phyloP scores from a whole-genome alignment of 2,888 invertebrate species.

The Meteorus cinctellus region DNA sequence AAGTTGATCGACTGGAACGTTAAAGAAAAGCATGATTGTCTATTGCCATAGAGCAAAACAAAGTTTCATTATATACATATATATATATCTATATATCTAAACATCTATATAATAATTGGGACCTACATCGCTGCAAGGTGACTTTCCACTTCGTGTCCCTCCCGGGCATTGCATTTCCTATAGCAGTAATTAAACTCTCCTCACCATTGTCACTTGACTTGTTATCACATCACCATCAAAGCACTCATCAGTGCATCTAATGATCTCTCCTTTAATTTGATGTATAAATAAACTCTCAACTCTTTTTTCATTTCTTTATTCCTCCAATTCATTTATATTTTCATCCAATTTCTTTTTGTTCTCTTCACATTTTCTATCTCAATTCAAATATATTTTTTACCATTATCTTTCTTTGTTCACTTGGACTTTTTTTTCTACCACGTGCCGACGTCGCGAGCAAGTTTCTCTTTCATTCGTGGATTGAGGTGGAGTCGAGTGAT shows the following conservation, averaged over 20 bases:
- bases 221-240: slow-evolving; percentile 44
- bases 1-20: slow-evolving; percentile 49
- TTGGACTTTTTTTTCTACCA: slow-evolving; percentile 43
- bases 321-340: background rate
- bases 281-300: background rate
- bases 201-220: slow-evolving; percentile 58
- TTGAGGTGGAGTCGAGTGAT: slow-evolving; percentile 48
- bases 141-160: slow-evolving; percentile 51
- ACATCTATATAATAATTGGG: slow-evolving; percentile 3
- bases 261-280: background rate
- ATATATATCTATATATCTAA: background rate
- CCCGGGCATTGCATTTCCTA: slow-evolving; percentile 48
- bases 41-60: slow-evolving; percentile 6
- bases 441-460: slow-evolving; percentile 56
- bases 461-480: slow-evolving; percentile 69
- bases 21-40: slow-evolving; percentile 47
- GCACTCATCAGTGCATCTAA: slow-evolving; percentile 24
- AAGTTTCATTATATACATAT: slow-evolving; percentile 6
- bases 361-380: background rate
- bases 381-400: slow-evolving; percentile 40
- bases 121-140: slow-evolving; percentile 33
- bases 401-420: slow-evolving; percentile 36
- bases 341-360: background rate
- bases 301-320: slow-evolving; percentile 27
- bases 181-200: slow-evolving; percentile 60